A percentile compares a stretch with the other conserved stretches of the same genome.
These are phyloP conservation scores for Lacerta bilineata DNA, from an alignment of 2,797 vertebrate species.

Conservation along the genomic window DNA sequence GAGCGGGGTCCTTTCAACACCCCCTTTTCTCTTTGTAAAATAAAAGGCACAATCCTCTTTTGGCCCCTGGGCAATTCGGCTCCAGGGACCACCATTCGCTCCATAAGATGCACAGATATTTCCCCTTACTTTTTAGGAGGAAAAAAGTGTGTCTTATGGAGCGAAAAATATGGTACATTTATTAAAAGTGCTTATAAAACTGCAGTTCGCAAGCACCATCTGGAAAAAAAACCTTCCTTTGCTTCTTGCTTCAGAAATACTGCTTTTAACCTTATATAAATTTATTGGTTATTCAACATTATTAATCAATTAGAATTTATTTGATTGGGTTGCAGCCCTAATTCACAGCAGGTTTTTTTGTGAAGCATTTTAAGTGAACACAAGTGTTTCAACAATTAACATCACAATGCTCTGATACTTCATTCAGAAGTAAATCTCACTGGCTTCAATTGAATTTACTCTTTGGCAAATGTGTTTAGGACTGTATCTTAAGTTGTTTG, in stretches of 20 bases:
- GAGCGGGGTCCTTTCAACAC: too few species aligned
- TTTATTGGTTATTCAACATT: background rate
- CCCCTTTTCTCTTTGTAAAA: too few species aligned
- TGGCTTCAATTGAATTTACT: background rate
- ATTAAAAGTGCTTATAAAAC: background rate
- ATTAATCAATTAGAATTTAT: background rate
- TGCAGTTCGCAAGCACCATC: background rate
- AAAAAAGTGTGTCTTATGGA: too few species aligned
- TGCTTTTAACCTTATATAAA: background rate
- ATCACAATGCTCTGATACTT: background rate
- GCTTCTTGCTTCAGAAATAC: background rate
- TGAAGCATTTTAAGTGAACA: background rate
- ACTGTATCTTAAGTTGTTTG: background rate
- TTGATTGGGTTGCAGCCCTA: background rate
- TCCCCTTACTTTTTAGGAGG: too few species aligned
- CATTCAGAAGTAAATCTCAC: background rate
- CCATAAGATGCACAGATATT: too few species aligned
- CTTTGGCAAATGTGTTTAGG: background rate
- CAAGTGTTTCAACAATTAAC: background rate
- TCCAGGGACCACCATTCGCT: too few species aligned
- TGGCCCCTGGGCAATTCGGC: too few species aligned
- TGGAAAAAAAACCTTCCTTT: background rate
- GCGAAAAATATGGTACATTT: background rate
- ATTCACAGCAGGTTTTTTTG: background rate
- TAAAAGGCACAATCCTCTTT: too few species aligned